Percentiles rank a stretch among this genome's conserved stretches.
phyloP scores from a whole-genome alignment of 2,113 vertebrate species.

The Hypocryptadius cinnamomeus region DNA sequence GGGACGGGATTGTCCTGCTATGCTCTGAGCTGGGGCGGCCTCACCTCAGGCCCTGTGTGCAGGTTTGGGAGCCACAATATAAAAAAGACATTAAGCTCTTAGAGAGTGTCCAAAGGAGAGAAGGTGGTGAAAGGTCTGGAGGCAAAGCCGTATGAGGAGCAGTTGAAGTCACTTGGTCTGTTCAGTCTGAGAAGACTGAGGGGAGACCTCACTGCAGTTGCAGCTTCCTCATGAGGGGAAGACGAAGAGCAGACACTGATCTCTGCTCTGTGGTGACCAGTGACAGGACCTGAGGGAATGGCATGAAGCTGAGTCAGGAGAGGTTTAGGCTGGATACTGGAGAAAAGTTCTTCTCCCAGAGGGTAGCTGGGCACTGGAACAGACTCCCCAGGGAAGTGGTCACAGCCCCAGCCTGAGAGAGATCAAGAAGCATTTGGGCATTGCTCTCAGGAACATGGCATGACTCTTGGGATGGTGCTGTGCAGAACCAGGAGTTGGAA shows the following conservation, averaged over 20 bases:
- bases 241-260: neutral
- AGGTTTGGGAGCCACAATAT: neutral
- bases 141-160: rapidly evolving
- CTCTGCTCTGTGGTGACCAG: neutral
- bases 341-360: rapidly evolving
- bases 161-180: neutral
- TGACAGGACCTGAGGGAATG: rapidly evolving
- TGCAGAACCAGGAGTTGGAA: too few species aligned
- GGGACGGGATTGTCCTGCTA: neutral
- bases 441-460: rapidly evolving
- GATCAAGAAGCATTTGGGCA: neutral
- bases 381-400: neutral
- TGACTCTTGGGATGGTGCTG: neutral
- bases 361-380: neutral
- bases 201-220: neutral
- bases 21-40: neutral
- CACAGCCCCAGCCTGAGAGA: neutral
- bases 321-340: neutral
- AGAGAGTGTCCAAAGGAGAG: rapidly evolving
- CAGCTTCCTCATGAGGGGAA: rapidly evolving
- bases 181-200: neutral
- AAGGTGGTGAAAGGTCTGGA: neutral
- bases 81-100: rapidly evolving
- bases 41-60: neutral
- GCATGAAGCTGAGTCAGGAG: rapidly evolving